Evolutionary conservation across 2,888 invertebrate genomes (phyloP).

Genomic region (Leptothorax acervorum): DNA sequence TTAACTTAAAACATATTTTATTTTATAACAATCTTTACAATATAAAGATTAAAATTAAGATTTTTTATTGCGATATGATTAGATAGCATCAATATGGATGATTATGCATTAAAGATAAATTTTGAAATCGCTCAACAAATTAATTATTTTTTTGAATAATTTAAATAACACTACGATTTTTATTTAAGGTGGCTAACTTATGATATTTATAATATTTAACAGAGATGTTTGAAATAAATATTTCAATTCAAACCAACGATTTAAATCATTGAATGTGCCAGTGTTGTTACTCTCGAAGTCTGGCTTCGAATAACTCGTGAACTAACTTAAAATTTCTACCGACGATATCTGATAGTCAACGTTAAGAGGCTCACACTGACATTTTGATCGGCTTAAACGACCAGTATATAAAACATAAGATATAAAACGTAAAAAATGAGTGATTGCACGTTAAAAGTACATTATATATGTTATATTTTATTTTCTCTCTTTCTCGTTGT

Average conservation of each 20-base stretch:
- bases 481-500: not conserved
- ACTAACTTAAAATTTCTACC: not conserved
- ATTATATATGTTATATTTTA: not conserved
- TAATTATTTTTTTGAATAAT: not conserved
- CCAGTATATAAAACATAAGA: not conserved
- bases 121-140: not conserved
- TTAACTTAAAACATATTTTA: not conserved
- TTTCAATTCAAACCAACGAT: not conserved
- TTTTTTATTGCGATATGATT: not conserved
- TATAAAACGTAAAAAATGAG: not conserved
- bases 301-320: not conserved
- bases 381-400: constrained; percentile 7
- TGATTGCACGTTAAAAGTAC: not conserved
- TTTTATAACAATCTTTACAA: not conserved
- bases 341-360: not conserved
- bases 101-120: not conserved
- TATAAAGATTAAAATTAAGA: not conserved
- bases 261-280: not conserved
- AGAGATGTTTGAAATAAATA: not conserved
- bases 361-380: constrained; percentile 4
- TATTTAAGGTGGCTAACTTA: not conserved
- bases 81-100: not conserved
- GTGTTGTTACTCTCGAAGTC: not conserved
- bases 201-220: not conserved
- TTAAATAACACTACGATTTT: not conserved